Percentiles rank a stretch among this genome's conserved stretches.
These are phyloP conservation scores for Seira musarum DNA, from an alignment of 2,888 invertebrate species.

Conservation along the genomic window DNA sequence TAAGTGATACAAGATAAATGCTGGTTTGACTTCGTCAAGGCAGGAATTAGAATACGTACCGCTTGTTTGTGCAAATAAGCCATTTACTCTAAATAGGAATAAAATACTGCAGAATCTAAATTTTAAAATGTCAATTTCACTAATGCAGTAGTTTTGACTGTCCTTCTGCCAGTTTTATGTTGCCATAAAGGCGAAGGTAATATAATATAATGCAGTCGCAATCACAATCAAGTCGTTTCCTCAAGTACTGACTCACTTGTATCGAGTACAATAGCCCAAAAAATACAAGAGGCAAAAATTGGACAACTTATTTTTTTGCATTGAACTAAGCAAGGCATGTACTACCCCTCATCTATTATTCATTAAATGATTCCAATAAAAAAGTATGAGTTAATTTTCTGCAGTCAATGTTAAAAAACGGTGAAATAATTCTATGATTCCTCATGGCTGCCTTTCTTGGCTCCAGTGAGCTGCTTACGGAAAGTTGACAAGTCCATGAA, in stretches of 20 bases:
- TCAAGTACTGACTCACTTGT: neutral
- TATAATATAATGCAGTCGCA: neutral
- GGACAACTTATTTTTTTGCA: constrained; percentile 51
- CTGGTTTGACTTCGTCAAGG: neutral
- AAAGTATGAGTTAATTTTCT: constrained; percentile 6
- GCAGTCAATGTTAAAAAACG: neutral
- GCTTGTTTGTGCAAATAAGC: constrained; percentile 45
- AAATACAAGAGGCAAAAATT: constrained; percentile 25
- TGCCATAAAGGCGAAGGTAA: neutral
- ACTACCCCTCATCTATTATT: constrained; percentile 50
- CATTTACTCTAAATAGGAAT: constrained; percentile 44
- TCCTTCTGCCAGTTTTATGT: constrained; percentile 8
- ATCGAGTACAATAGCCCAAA: constrained; percentile 35
- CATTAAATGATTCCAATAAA: constrained; percentile 50
- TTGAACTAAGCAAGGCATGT: constrained; percentile 22
- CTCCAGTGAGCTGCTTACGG: neutral
- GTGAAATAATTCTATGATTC: neutral
- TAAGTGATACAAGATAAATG: neutral
- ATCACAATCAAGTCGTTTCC: constrained; percentile 12
- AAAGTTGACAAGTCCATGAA: neutral
- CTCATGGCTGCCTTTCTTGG: neutral
- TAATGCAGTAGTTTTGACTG: constrained; percentile 3
- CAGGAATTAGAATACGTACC: neutral
- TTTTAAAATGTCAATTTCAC: neutral
- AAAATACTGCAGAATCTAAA: constrained; percentile 7